Evolutionary conservation across 92 coral and sea anemone species (phyloP).

Genomic region (Porites cylindrica): DNA sequence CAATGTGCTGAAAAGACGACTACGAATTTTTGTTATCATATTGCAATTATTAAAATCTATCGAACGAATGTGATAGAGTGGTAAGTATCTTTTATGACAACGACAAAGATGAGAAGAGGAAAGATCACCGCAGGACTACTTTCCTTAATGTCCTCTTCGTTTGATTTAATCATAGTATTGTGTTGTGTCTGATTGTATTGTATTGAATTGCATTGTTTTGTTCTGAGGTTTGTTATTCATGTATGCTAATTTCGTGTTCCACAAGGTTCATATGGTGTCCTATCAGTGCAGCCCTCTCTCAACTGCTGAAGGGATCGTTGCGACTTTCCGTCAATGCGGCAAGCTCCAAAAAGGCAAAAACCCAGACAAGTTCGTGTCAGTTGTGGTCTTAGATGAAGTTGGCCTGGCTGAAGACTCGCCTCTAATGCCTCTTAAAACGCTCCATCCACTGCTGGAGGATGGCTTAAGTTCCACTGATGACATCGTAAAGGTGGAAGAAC

Average conservation of each 20-base stretch:
- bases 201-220: not conserved
- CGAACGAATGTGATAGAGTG: not conserved
- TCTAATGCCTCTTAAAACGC: conserved; percentile 83
- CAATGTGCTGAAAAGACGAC: not conserved
- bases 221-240: no score
- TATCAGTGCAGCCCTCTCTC: conserved; percentile 86
- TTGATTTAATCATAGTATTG: no score
- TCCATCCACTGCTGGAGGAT: conserved; percentile 90
- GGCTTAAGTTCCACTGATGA: conserved; percentile 62
- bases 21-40: not conserved
- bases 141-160: not conserved
- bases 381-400: conserved; percentile 79
- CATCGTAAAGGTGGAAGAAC: conserved; percentile 67
- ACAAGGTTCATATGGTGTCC: conserved; percentile 79
- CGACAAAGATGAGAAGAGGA: not conserved
- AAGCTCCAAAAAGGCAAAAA: conserved; percentile 75
- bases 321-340: conserved; percentile 73
- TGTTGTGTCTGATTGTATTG: no score
- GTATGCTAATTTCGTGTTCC: not conserved
- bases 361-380: conserved; percentile 76
- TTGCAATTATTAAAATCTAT: not conserved
- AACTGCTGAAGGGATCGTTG: conserved; percentile 77
- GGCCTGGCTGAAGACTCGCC: conserved; percentile 87
- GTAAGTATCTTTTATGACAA: not conserved
- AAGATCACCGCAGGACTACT: not conserved